Conservation (phyloP, 2,797 vertebrate genomes). For the Pelodytes ibericus region DNA sequence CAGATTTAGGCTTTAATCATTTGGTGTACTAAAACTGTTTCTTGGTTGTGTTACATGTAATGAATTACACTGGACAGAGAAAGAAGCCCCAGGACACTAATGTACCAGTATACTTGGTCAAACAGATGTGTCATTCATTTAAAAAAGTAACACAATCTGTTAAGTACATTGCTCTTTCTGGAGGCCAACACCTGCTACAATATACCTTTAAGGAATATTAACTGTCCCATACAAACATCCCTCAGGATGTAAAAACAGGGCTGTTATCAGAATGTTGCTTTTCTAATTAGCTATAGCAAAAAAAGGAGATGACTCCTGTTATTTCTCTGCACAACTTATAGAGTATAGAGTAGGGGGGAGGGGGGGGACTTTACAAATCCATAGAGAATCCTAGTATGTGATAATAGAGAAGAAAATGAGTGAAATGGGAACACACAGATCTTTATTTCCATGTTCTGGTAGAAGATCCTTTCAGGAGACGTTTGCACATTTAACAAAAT, state of each 20-base stretch:
- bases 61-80: background rate
- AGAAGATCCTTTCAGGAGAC: background rate
- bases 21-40: background rate
- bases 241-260: background rate
- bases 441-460: slow-evolving; percentile 10
- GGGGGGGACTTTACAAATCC: background rate
- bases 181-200: background rate
- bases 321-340: too few relatives aligned
- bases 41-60: background rate
- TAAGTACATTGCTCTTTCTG: background rate
- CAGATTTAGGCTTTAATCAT: background rate
- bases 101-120: background rate
- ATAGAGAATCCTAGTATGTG: too few relatives aligned
- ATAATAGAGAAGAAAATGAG: too few relatives aligned
- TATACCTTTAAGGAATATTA: background rate
- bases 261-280: background rate
- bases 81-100: too few relatives aligned
- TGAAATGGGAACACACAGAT: background rate
- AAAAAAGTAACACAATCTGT: slow-evolving; percentile 3
- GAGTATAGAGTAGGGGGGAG: too few relatives aligned
- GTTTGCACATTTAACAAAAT: too few relatives aligned
- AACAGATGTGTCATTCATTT: slow-evolving; percentile 2
- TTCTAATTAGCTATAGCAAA: background rate
- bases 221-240: background rate
- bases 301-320: background rate